These are phyloP conservation scores for Leptogaster cylindrica DNA, from an alignment of 2,888 invertebrate species.

Conservation along the genomic window DNA sequence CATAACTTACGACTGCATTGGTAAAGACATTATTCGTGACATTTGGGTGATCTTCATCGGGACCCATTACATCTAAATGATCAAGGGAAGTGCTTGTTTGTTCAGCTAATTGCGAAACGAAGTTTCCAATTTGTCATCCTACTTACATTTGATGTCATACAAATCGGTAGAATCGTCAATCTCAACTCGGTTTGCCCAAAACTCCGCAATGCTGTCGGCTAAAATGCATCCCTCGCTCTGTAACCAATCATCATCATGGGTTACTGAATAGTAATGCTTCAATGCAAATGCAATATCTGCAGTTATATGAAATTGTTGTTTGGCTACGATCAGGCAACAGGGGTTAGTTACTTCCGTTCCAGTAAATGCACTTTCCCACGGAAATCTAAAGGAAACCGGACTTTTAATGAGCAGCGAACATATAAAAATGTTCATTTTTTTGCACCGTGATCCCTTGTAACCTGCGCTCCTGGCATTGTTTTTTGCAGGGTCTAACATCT, in stretches of 20 bases:
- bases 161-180: slow-evolving; percentile 63
- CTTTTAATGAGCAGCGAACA: background rate
- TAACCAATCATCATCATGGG: slow-evolving; percentile 55
- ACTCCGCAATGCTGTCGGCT: slow-evolving; percentile 66
- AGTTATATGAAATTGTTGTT: slow-evolving; percentile 67
- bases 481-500: slow-evolving; percentile 63
- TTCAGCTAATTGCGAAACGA: background rate
- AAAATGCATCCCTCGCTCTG: slow-evolving; percentile 65
- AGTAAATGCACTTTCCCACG: slow-evolving; percentile 71
- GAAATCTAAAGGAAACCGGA: slow-evolving; percentile 60
- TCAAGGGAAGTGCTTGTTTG: background rate
- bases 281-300: slow-evolving; percentile 67
- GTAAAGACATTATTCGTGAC: slow-evolving; percentile 68
- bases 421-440: background rate
- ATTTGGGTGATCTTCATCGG: slow-evolving; percentile 68
- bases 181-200: slow-evolving; percentile 66
- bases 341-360: slow-evolving; percentile 68
- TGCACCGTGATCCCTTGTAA: slow-evolving; percentile 66
- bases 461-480: slow-evolving; percentile 64
- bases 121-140: background rate
- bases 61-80: slow-evolving; percentile 66
- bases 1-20: slow-evolving; percentile 67
- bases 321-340: slow-evolving; percentile 66
- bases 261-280: slow-evolving; percentile 54
- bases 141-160: slow-evolving; percentile 65